Base-by-base conservation (phyloP, 2,888 invertebrate species). In the Meiosimyza platycephala region DNA sequence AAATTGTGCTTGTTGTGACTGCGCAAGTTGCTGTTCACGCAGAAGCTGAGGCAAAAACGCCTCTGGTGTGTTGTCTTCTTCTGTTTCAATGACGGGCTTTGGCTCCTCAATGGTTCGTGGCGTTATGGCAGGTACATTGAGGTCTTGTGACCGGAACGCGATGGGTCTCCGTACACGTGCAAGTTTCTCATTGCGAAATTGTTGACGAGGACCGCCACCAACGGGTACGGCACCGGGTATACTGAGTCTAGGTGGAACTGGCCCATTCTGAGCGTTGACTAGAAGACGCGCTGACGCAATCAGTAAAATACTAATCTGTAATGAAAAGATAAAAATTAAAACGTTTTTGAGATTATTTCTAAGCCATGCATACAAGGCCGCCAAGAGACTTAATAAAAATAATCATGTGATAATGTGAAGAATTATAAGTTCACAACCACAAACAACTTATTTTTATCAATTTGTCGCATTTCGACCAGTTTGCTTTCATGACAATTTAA, bases 21-120 rank as follows among this genome's bases (percentile, higher is more conserved):
- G 84, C 11, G 83, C 85, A 60, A 85, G 75, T 60, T 84, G 85
- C 63, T 85, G 86, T 57, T 87, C 86, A 11, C 85, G 81, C 50
- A 86, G 72, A 12, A 86, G 76, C 74, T 83, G 85, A 11, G 90
- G 90, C 47, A 90, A 88, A 60, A 89, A 90, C 74, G 88, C 88
- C 74, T 90, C 89, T 66, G 90, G 90, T 59, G 87, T 78, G 63
- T 87, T 91, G 74, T 92, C 92, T 85, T 92, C 92, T 22, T 89
- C 89, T 78, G 92, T 90, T 85, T 92, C 93, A 1, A 92, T 91
- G 9, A 93, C 92, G 1, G 92, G 92, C 78, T 92, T 91, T 15
- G 91, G 81, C 68, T 88, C 88, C 54, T 88, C 88, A 9, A 82
- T 78, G 48, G 78, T 71, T 51, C 84, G 82, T 12, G 83, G 84